These are phyloP conservation scores for Apogon hyalosoma DNA, from an alignment of 2,797 vertebrate species.

Conservation along the genomic window DNA sequence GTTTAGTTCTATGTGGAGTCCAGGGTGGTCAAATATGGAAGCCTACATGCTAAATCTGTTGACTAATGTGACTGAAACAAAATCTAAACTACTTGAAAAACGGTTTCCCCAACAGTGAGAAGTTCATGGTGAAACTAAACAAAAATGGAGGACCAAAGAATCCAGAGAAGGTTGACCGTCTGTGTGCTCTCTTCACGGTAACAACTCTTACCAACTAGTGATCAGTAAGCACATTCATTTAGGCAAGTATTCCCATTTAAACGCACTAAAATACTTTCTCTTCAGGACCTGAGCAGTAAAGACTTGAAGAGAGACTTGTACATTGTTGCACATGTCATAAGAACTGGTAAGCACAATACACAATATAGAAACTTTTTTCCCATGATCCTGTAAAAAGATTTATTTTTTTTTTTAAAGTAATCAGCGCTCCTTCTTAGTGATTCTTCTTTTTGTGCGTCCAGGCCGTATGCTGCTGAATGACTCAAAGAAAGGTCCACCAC, in stretches of 20 bases:
- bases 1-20: background rate
- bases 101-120: conserved; percentile 88
- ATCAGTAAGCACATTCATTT: background rate
- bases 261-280: conserved; percentile 29
- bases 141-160: conserved; percentile 99
- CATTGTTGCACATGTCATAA: conserved; percentile 96
- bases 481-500: conserved; percentile 96
- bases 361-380: background rate
- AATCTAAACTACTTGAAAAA: conserved; percentile 15
- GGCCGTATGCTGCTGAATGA: conserved; percentile 98
- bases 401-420: background rate
- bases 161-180: conserved; percentile 96
- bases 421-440: background rate
- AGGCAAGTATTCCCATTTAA: background rate
- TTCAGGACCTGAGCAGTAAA: conserved; percentile 97
- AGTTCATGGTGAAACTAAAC: conserved; percentile 98
- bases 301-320: conserved; percentile 99
- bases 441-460: conserved; percentile 54
- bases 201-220: conserved; percentile 2
- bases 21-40: background rate
- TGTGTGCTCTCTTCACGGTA: conserved; percentile 98
- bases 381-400: background rate
- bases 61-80: background rate
- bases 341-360: conserved; percentile 88
- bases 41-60: conserved; percentile 15